Evolutionary conservation across 1,140 invertebrate genomes (phyloP).

Genomic region (Rhysida immarginata): DNA sequence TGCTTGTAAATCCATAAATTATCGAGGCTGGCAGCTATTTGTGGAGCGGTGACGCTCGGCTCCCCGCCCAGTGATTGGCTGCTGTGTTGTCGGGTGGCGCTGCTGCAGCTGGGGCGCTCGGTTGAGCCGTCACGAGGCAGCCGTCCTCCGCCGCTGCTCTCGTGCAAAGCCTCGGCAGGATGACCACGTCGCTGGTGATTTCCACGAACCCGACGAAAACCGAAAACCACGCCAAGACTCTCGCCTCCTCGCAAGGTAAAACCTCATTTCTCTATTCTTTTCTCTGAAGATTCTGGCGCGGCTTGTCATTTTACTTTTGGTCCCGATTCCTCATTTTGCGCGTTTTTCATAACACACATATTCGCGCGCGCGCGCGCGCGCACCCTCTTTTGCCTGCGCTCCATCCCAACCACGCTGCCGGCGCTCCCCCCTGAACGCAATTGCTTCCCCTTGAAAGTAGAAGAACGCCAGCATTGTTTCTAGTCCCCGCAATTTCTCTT

Average conservation of each 20-base stretch:
- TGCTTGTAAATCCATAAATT: conserved; percentile 2
- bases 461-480: too few species aligned
- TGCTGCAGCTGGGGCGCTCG: neutral
- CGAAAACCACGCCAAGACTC: neutral
- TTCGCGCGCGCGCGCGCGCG: too few species aligned
- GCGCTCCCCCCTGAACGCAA: too few species aligned
- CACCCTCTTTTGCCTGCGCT: too few species aligned
- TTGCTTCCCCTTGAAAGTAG: too few species aligned
- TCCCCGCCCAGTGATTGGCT: neutral
- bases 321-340: too few species aligned
- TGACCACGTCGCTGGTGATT: conserved; percentile 3
- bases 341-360: too few species aligned
- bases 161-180: neutral
- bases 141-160: neutral
- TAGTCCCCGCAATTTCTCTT: too few species aligned
- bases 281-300: too few species aligned
- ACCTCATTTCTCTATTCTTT: too few species aligned
- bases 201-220: neutral
- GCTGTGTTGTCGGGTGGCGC: neutral
- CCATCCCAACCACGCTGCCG: too few species aligned
- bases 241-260: neutral
- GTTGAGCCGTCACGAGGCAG: neutral
- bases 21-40: conserved; percentile 1
- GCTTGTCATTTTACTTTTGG: too few species aligned
- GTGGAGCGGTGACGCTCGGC: neutral